Evolutionary conservation across 1,140 invertebrate species (phyloP), one percentile per base, ranked within the genome.

Genomic region (Drosophila nebulosa): DNA sequence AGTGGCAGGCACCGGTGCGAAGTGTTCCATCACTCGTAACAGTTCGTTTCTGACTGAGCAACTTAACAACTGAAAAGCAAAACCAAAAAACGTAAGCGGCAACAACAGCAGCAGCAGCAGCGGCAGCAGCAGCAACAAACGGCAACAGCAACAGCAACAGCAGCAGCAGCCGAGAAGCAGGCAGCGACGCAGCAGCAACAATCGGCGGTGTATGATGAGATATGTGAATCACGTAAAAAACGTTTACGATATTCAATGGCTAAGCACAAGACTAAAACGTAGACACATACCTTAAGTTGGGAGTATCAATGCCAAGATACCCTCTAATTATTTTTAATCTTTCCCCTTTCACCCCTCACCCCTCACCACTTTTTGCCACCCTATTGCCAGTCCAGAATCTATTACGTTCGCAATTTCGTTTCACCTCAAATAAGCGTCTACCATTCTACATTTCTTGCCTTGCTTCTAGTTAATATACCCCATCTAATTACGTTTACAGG

Each of bases 11-110:
- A 80, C 74, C 78, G 78, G 74, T 69, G 65, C 64, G 69, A 62
- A 67, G 64, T 73, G 78, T 83, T 83, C 79, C 79, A 83, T 79
- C 79, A 80, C 79, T 83, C 71, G 78, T 64, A 78, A 81, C 79
- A 74, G 74, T 81, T 83, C 79, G 78, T 67, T 78, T 81, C 66
- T 70, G 78, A 83, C 79, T 83, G 79, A 83, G 64, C 74, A 78
- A 74, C 79, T 74, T 74, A 66, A 81, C 76, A 66, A 55, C 52
- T 32, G 14, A 55, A 55, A 55, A 55, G 52, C 52, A 55, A 55
- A 55, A 30, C 26, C 52, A 18, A 55, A 55, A 55, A 53, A 53
- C 24, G 51, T 53, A 53, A 30, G 21, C 22, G 46, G n/a, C 56
- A 56, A 12, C 59, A 21, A 3, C 53, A 26, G 2, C 60, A 32